Conservation (phyloP, 2,113 vertebrate species). For the Etia nguti region DNA sequence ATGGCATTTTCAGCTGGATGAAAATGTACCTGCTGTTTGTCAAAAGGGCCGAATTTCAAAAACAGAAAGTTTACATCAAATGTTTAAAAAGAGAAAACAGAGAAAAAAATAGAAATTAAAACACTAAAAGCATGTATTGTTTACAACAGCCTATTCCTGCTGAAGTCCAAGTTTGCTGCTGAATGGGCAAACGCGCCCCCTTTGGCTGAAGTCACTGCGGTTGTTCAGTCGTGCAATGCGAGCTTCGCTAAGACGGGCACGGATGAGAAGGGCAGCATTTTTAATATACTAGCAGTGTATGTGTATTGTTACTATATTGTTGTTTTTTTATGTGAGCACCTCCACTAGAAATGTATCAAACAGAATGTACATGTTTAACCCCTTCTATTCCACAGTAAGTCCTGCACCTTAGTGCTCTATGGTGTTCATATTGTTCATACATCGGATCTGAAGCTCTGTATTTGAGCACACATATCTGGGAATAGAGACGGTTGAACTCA, state of each 20-base stretch:
- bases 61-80: slow-evolving; percentile 37
- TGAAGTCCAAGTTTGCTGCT: slow-evolving; percentile 23
- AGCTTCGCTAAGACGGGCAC: background rate
- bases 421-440: slow-evolving; percentile 9
- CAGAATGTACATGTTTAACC: slow-evolving; percentile 53
- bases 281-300: slow-evolving; percentile 21
- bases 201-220: background rate
- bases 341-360: slow-evolving; percentile 27
- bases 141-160: slow-evolving; percentile 52
- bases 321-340: slow-evolving; percentile 20
- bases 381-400: slow-evolving; percentile 3
- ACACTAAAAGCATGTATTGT: slow-evolving; percentile 55
- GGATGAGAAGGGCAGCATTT: slow-evolving; percentile 6
- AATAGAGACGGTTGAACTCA: background rate
- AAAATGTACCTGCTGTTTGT: background rate
- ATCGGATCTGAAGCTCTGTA: background rate
- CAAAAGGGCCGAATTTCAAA: slow-evolving; percentile 22
- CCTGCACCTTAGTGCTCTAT: slow-evolving; percentile 46
- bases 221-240: background rate
- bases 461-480: background rate
- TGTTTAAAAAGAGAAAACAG: background rate
- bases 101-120: background rate
- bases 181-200: background rate
- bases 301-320: slow-evolving; percentile 32
- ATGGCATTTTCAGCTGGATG: background rate